Evolutionary conservation across 2,113 vertebrate species (phyloP), one percentile per base, ranked within the genome.

Genomic region (Ageneiosus marmoratus): DNA sequence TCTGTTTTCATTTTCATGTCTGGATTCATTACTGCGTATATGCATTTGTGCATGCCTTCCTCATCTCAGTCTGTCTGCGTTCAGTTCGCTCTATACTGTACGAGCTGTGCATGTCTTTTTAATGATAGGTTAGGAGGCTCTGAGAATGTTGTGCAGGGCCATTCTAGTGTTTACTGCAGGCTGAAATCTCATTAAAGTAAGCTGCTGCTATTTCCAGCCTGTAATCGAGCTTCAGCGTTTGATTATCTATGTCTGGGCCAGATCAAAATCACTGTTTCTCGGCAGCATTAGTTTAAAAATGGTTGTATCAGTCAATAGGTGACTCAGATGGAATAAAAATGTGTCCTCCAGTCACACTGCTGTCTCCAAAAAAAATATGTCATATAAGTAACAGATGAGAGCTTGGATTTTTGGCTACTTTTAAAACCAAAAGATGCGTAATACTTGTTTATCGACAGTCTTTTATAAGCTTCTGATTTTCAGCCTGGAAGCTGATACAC

Each of bases 111-210:
- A 89, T 91, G 90, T 92, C 90, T 91, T 88, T 84, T 90, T 91
- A 89, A 89, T 89, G 91, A 86, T 90, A 89, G 94, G 92, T 94
- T 94, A 92, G 90, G 90, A 91, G 92, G 90, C 92, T 91, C 92
- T 83, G 88, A 74, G 56, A 91, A 89, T 91, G 92, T 90, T 90
- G 87, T 89, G 85, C 89, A 79, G 81, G 92, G 90, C 93, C 93
- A 92, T 94, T 94, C 46, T 41, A 80, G 84, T 86, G 85, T 81
- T 83, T 83, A 84, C 83, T 65, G 86, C 82, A 84, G 76, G 73
- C 82, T 94, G 93, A 94, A 95, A 95, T 95, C 94, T 96, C 94
- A 94, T 96, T 95, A 95, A 95, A 95, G 91, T 95, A 95, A 96
- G 94, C 94, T 91, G 93, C 91, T 93, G 88, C 94, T 95, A 95